A percentile compares a stretch with the other conserved stretches of the same genome.
Evolutionary conservation across 2,888 invertebrate genomes (phyloP).

Genomic region (Cryptophagus acutangulus): DNA sequence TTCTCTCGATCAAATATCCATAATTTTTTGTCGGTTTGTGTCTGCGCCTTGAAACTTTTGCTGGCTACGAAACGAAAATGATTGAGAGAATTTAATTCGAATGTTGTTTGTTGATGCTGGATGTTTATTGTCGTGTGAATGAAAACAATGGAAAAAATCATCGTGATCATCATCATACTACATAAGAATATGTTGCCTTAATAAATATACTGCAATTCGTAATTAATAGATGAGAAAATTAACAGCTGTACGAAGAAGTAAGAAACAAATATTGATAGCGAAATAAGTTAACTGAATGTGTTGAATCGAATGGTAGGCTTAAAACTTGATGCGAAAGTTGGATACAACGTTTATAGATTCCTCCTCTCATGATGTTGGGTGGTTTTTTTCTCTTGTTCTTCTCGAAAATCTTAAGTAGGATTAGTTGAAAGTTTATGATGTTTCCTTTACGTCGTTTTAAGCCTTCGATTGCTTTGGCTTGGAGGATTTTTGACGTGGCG

Average conservation of each 20-base stretch:
- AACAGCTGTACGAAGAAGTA: conserved; percentile 31
- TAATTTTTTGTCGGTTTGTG: too few species aligned
- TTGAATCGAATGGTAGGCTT: conserved; percentile 10
- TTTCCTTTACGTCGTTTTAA: conserved; percentile 14
- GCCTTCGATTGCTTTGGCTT: background rate
- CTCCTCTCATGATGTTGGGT: conserved; percentile 18
- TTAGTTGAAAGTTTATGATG: conserved; percentile 20
- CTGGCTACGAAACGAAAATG: too few species aligned
- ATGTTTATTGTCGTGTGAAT: conserved; percentile 10
- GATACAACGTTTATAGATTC: conserved; percentile 26
- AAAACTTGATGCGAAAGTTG: conserved; percentile 21
- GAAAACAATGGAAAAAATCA: conserved; percentile 10
- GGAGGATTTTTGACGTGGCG: conserved; percentile 7
- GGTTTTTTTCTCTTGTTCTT: conserved; percentile 33
- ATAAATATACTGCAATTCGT: conserved; percentile 30
- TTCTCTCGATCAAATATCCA: too few species aligned
- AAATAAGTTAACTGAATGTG: conserved; percentile 19
- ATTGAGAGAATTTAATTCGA: too few species aligned
- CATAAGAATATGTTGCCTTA: conserved; percentile 21
- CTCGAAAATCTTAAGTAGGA: conserved; percentile 31
- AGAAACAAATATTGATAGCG: conserved; percentile 37
- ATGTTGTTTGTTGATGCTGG: too few species aligned
- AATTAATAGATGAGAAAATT: conserved; percentile 37
- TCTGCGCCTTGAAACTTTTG: too few species aligned
- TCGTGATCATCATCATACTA: conserved; percentile 1